These are phyloP conservation scores for Mantis religiosa DNA, from an alignment of 2,888 invertebrate genomes.

Conservation along the genomic window DNA sequence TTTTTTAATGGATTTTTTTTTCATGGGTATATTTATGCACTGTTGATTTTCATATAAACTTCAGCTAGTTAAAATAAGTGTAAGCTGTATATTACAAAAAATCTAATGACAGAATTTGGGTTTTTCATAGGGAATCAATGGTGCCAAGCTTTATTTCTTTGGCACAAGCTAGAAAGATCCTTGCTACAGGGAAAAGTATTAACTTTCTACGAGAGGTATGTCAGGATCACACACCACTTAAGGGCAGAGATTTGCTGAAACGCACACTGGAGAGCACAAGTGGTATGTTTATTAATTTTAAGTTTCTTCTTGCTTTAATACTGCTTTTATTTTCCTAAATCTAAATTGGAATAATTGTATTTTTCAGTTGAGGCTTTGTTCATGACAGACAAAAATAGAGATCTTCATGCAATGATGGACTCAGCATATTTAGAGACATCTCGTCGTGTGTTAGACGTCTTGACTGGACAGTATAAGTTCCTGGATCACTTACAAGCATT, in stretches of 20 bases:
- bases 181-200: constrained; percentile 92
- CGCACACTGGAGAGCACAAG: constrained; percentile 52
- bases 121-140: constrained; percentile 66
- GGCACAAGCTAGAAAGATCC: constrained; percentile 81
- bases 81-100: not conserved
- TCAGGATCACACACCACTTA: constrained; percentile 69
- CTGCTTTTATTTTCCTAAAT: no score
- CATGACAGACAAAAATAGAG: constrained; percentile 63
- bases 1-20: no score
- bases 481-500: constrained; percentile 88
- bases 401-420: constrained; percentile 77
- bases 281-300: constrained; percentile 34
- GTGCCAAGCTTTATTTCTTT: constrained; percentile 85
- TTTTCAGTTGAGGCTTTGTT: constrained; percentile 59
- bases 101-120: not conserved
- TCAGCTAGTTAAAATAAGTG: not conserved
- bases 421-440: constrained; percentile 84
- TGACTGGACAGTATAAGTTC: constrained; percentile 82
- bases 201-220: constrained; percentile 92
- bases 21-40: no score
- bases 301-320: no score
- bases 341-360: not conserved
- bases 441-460: constrained; percentile 75
- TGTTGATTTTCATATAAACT: not conserved
- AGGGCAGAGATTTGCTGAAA: constrained; percentile 55